phyloP scores from a whole-genome alignment of 2,113 vertebrate species.

The Pan troglodytes region NHGRI_mPanTro3-v2.1_pri NC_072420.2:32297001-32297500 shows the following conservation, averaged over 20 bases:
- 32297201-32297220: neutral
- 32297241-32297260: neutral
- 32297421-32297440: neutral
- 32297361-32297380: neutral
- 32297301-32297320: neutral
- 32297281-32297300: neutral
- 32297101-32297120: neutral
- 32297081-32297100: too few relatives aligned
- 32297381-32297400: neutral
- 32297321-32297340: neutral
- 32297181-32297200: neutral
- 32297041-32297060: too few relatives aligned
- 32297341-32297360: neutral
- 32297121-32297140: neutral
- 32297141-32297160: neutral
- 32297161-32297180: neutral
- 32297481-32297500: too few relatives aligned
- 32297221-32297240: neutral
- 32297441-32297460: neutral
- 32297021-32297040: too few relatives aligned
- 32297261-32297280: neutral
- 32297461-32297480: too few relatives aligned
- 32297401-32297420: neutral
- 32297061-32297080: too few relatives aligned
- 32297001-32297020: too few relatives aligned